Evolutionary conservation across 2,113 vertebrate species (phyloP).

Genomic region (Hemiprocne comata): DNA sequence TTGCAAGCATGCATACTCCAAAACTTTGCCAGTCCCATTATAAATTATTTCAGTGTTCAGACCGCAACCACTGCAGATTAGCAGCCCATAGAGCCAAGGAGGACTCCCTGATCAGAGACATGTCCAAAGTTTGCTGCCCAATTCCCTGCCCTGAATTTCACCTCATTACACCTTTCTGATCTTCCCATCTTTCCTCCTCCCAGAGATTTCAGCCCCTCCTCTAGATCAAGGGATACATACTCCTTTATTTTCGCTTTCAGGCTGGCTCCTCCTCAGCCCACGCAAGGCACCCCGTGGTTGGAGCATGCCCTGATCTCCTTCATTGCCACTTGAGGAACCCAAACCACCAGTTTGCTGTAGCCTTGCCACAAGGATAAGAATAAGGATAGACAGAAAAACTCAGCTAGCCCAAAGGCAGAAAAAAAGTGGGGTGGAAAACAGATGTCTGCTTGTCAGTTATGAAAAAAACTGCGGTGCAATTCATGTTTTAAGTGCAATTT

Average conservation of each 20-base stretch:
- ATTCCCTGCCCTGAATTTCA: background rate
- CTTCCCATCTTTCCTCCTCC: background rate
- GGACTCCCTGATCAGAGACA: background rate
- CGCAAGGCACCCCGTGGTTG: background rate
- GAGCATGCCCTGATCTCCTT: background rate
- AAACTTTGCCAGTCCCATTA: background rate
- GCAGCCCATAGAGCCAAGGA: background rate
- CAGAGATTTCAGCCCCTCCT: background rate
- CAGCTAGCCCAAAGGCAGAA: background rate
- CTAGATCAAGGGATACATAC: background rate
- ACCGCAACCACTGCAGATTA: background rate
- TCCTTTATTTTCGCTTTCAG: background rate
- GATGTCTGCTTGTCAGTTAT: background rate
- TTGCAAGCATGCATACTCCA: background rate
- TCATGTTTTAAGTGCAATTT: slow-evolving; percentile 16
- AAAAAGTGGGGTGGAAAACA: slow-evolving; percentile 1
- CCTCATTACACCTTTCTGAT: background rate
- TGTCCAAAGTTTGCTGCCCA: background rate
- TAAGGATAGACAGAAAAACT: background rate
- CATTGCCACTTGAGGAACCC: background rate
- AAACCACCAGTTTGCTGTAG: background rate
- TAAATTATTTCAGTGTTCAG: background rate
- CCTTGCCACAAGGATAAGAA: background rate
- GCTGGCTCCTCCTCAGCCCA: background rate
- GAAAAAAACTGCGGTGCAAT: background rate